Evolutionary conservation across 2,888 invertebrate species (phyloP).

Genomic region (Caenorhabditis sinica): DNA sequence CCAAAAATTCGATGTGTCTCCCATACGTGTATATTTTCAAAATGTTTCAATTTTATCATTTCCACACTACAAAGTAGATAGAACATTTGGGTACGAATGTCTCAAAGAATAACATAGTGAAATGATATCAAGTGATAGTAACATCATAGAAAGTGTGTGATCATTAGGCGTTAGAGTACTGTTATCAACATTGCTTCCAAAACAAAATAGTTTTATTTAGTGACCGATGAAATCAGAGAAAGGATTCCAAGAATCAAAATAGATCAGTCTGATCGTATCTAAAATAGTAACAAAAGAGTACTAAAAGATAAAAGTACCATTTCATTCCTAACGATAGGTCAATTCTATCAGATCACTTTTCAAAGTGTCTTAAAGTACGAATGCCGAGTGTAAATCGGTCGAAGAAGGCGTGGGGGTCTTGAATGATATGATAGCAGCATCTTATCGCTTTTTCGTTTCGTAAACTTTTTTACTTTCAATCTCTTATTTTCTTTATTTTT

Average conservation of each 20-base stretch:
- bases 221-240: constrained; percentile 22
- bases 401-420: constrained; percentile 3
- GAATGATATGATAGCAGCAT: constrained; percentile 27
- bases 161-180: constrained; percentile 21
- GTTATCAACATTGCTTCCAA: constrained; percentile 6
- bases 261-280: constrained; percentile 21
- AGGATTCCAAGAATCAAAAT: constrained; percentile 27
- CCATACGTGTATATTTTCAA: constrained; percentile 5
- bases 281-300: background rate
- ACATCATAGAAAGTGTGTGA: constrained; percentile 39
- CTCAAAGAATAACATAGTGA: constrained; percentile 26
- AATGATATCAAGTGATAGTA: constrained; percentile 43
- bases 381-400: constrained; percentile 12
- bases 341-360: constrained; percentile 11
- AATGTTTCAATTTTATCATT: background rate
- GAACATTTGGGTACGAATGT: constrained; percentile 22
- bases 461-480: constrained; percentile 2
- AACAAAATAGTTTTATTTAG: constrained; percentile 35
- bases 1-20: background rate
- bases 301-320: background rate
- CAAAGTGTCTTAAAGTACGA: constrained; percentile 21
- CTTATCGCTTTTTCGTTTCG: constrained; percentile 30
- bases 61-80: constrained; percentile 30
- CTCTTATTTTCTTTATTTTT: background rate
- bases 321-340: constrained; percentile 12